Conservation (phyloP, 2,113 vertebrate genomes). For the Tragulus kanchil region DNA sequence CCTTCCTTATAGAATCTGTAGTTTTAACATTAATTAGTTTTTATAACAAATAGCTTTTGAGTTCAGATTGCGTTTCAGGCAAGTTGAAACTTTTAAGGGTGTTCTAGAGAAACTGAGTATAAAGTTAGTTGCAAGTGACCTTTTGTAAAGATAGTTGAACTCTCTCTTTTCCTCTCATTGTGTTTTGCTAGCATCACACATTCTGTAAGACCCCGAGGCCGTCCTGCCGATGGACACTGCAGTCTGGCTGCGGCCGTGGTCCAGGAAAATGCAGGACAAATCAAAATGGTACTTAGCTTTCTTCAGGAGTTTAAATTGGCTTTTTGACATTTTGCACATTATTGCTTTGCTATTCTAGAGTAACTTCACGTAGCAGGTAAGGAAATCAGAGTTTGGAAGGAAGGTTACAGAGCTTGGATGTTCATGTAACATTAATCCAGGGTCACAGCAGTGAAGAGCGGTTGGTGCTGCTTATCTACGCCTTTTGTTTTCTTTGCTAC, state of each 20-base stretch:
- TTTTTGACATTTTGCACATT: neutral
- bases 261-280: neutral
- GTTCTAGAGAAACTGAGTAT: constrained; percentile 44
- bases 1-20: constrained; percentile 49
- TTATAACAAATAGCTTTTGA: neutral
- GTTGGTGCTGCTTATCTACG: neutral
- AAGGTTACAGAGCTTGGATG: neutral
- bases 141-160: neutral
- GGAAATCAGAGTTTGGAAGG: neutral
- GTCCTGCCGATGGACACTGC: accelerated
- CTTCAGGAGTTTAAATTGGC: neutral
- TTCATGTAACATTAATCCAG: neutral
- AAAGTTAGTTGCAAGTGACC: constrained; percentile 60
- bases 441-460: accelerated
- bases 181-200: neutral
- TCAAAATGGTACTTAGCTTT: neutral
- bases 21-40: constrained; percentile 42
- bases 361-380: neutral
- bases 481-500: constrained; percentile 11
- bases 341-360: neutral
- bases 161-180: neutral
- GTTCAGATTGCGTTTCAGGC: neutral
- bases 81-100: constrained; percentile 54
- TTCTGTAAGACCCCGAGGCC: neutral
- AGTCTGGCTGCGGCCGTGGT: neutral